Base-by-base conservation (phyloP, 2,888 invertebrate species). In the Leptinotarsa peninsularis region DNA sequence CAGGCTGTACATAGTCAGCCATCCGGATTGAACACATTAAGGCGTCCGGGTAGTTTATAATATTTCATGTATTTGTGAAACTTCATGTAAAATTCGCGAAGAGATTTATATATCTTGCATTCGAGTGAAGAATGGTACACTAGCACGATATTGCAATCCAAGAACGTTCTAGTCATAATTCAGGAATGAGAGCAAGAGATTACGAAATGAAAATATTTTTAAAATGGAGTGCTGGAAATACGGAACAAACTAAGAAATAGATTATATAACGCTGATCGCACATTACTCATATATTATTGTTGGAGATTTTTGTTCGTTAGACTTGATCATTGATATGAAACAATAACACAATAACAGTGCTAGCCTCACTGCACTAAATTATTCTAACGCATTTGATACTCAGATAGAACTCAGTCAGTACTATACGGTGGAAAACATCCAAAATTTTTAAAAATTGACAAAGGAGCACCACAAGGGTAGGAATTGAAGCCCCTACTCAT, bases 1-100 rank as follows among this genome's bases (percentile, higher is more conserved):
- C 84, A 84, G 82, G 78, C 79, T 80, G 82, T 66, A 72, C 74
- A 73, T 73, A 78, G 73, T 78, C 78, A 73, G 74, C 73, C 74
- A 74, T 76, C 77, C 74, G 67, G 74, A 73, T 73, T 68, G 76
- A 75, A 75, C 71, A 71, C 76, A 76, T 78, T 76, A 78, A 73
- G 75, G 73, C 75, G 71, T 77, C 72, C 67, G 49, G 50, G 71
- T 60, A 75, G 67, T 78, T 78, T 69, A 74, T 77, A 72, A 77
- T 78, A 78, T 78, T 78, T 78, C 72, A 78, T 73, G 63, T 70
- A 70, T 73, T 74, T 76, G 69, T 67, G 21, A 50, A 43, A 63
- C 15, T 75, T 75, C 72, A 75, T 72, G 75, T 69, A 68, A 75
- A 75, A 75, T 72, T 75, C 68, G 58, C 54, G 68, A 63, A 33